Evolutionary conservation across 2,888 invertebrate genomes (phyloP).

Genomic region (Eupithecia dodoneata): DNA sequence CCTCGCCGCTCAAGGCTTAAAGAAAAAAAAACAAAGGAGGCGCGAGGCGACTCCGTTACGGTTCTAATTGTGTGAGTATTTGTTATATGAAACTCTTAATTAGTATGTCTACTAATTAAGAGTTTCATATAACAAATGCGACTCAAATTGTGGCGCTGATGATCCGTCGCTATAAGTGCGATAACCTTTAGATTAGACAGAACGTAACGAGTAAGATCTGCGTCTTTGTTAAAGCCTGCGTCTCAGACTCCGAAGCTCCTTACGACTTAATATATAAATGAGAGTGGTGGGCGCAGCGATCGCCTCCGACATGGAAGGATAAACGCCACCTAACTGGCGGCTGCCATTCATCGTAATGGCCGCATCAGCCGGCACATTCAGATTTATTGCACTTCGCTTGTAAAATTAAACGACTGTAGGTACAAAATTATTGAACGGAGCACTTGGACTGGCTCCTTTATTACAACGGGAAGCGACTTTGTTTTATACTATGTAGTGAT

Average conservation of each 20-base stretch:
- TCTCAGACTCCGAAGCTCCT: neutral
- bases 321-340: constrained; percentile 44
- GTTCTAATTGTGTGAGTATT: neutral
- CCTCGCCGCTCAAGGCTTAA: neutral
- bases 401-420: constrained; percentile 10
- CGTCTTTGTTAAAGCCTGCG: neutral
- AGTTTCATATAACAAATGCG: neutral
- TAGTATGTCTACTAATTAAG: neutral
- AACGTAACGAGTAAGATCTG: neutral
- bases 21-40: neutral
- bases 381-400: constrained; percentile 36
- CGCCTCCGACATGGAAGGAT: constrained; percentile 25
- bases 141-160: neutral
- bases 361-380: constrained; percentile 35
- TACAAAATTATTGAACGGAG: neutral
- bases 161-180: neutral
- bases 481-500: too few relatives aligned
- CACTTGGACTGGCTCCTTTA: neutral
- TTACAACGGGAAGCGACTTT: neutral
- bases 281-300: constrained; percentile 53
- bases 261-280: constrained; percentile 51
- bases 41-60: neutral
- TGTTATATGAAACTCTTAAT: too few relatives aligned
- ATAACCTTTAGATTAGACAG: neutral
- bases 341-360: constrained; percentile 35